Conservation (phyloP, 64 coral and sea anemone species). For the Exaiptasia diaphana region DNA sequence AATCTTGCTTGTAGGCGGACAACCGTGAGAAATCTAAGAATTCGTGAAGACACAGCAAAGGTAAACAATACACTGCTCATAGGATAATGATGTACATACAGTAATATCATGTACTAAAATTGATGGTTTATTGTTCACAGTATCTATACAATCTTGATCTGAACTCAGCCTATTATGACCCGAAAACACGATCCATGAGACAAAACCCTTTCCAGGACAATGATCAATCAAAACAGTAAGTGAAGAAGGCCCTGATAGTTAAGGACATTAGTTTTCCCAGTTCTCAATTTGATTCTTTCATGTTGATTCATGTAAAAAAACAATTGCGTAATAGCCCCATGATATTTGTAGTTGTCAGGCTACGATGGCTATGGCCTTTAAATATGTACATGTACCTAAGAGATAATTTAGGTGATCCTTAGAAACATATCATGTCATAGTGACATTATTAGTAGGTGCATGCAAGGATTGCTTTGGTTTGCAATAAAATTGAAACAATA, state of each 20-base stretch:
- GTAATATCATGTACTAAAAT: background rate
- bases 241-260: background rate
- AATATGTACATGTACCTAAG: too few relatives aligned
- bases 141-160: constrained; percentile 91
- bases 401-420: too few relatives aligned
- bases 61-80: background rate
- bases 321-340: background rate
- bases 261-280: background rate
- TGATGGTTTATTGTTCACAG: constrained; percentile 5
- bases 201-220: constrained; percentile 79
- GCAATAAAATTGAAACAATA: too few relatives aligned
- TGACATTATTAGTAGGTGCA: too few relatives aligned
- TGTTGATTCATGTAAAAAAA: constrained; percentile 37
- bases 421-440: too few relatives aligned
- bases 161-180: constrained; percentile 97
- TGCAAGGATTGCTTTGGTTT: too few relatives aligned
- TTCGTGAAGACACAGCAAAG: constrained; percentile 47
- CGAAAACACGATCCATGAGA: constrained; percentile 98
- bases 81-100: too few relatives aligned
- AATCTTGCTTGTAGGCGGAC: constrained; percentile 74
- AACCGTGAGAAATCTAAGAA: constrained; percentile 95
- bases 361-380: too few relatives aligned
- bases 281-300: too few relatives aligned
- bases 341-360: background rate
- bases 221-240: constrained; percentile 65